Evolutionary conservation across 2,888 invertebrate species (phyloP).

Genomic region (Lasioglossum zephyrum): DNA sequence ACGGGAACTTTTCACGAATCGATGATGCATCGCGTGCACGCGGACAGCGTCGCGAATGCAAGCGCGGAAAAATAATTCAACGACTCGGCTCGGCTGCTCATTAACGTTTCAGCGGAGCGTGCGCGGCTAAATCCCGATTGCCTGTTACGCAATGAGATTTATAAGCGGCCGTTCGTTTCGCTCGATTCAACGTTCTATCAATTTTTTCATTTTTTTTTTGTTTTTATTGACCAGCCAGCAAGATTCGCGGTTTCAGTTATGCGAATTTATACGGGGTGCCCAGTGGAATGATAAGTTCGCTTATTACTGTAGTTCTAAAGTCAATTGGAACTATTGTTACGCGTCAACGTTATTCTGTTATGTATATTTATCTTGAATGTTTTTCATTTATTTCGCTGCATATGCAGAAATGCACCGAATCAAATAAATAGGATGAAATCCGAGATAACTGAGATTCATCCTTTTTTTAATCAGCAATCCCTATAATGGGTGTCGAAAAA

Average conservation of each 20-base stretch:
- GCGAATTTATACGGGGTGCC: neutral
- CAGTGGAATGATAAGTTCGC: neutral
- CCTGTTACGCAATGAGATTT: slow-evolving; percentile 12
- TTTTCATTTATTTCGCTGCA: too few relatives aligned
- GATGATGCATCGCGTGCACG: slow-evolving; percentile 33
- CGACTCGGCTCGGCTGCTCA: slow-evolving; percentile 12
- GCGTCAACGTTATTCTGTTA: too few relatives aligned
- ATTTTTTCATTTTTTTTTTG: neutral
- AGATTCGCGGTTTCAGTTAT: neutral
- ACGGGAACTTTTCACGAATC: slow-evolving; percentile 33
- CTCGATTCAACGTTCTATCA: neutral
- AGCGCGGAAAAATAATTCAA: slow-evolving; percentile 34
- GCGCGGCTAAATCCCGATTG: slow-evolving; percentile 5
- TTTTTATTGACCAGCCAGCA: neutral
- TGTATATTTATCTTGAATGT: too few relatives aligned
- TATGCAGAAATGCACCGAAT: too few relatives aligned
- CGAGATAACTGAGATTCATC: too few relatives aligned
- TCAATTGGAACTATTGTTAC: neutral
- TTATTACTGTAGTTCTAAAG: neutral
- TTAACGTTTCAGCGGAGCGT: slow-evolving; percentile 31
- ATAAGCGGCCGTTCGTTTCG: slow-evolving; percentile 10
- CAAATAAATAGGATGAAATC: too few relatives aligned
- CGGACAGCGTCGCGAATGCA: slow-evolving; percentile 15
- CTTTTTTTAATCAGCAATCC: too few relatives aligned
- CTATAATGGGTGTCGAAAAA: too few relatives aligned